Percentiles rank a stretch among this genome's conserved stretches.
These are phyloP conservation scores for Heliconius ethilla DNA, from an alignment of 2,888 invertebrate species.

Conservation along the genomic window DNA sequence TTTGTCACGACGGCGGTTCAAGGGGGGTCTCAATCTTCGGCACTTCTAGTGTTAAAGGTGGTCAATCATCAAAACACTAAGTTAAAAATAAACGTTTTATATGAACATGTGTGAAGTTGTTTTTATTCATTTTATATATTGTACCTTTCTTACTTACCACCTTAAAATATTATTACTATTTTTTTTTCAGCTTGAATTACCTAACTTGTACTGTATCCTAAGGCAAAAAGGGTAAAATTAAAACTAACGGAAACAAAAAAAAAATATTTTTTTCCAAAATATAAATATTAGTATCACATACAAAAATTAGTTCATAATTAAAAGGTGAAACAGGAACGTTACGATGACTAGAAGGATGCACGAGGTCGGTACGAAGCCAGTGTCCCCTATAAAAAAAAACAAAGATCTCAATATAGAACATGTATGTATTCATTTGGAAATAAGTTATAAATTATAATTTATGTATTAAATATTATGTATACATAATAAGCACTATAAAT, in stretches of 20 bases:
- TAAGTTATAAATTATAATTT: neutral
- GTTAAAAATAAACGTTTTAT: conserved; percentile 6
- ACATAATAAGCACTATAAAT: no score
- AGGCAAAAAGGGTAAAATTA: neutral
- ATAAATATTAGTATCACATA: conserved; percentile 45
- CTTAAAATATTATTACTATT: neutral
- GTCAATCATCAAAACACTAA: neutral
- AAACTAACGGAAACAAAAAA: conserved; percentile 17
- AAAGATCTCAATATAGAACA: conserved; percentile 5
- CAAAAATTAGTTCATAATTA: conserved; percentile 36
- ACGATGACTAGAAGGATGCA: conserved; percentile 37
- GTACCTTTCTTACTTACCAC: neutral
- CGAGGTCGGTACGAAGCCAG: conserved; percentile 21
- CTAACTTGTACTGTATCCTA: neutral
- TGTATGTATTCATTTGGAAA: neutral
- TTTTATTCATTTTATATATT: neutral
- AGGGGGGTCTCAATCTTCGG: no score
- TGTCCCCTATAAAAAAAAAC: conserved; percentile 37
- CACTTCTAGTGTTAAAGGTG: no score
- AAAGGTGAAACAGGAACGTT: conserved; percentile 26
- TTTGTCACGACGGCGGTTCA: no score
- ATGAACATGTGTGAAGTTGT: neutral
- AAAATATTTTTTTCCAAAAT: conserved; percentile 34
- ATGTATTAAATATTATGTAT: neutral
- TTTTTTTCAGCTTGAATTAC: neutral